Conservation (phyloP, 2,797 vertebrate genomes). For the Echeneis naucrates region DNA sequence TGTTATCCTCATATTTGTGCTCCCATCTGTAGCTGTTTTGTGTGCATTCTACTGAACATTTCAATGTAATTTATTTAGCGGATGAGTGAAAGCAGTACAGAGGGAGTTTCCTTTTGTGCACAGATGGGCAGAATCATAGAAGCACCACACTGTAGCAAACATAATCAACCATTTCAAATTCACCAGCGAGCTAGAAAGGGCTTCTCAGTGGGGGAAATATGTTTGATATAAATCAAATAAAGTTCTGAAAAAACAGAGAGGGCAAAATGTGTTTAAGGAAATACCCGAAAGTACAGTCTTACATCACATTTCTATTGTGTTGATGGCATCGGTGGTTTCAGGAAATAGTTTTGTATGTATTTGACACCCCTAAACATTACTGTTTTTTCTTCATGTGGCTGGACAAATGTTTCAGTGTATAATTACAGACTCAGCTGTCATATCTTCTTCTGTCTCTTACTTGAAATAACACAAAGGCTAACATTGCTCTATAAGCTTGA, state of each 20-base stretch:
- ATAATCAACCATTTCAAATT: conserved; percentile 70
- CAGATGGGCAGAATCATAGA: conserved; percentile 59
- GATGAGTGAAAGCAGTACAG: conserved; percentile 50
- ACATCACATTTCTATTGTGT: neutral
- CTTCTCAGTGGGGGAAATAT: conserved; percentile 18
- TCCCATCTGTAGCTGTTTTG: conserved; percentile 59
- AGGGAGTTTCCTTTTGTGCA: conserved; percentile 51
- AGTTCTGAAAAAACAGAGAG: neutral
- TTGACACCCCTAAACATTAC: neutral
- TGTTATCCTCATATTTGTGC: neutral
- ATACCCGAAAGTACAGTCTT: conserved; percentile 6
- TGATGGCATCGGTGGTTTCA: neutral
- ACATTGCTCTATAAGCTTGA: too few species aligned
- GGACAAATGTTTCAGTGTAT: conserved; percentile 16
- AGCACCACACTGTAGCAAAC: conserved; percentile 48
- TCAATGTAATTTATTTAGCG: conserved; percentile 57
- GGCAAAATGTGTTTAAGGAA: conserved; percentile 4
- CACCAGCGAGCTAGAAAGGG: conserved; percentile 65
- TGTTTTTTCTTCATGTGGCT: neutral
- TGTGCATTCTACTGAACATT: conserved; percentile 41
- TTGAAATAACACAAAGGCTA: neutral
- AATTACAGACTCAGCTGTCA: conserved; percentile 18
- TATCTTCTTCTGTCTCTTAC: conserved; percentile 16
- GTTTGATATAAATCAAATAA: conserved; percentile 33
- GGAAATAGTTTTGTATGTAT: neutral